Base-by-base conservation (phyloP, 2,888 invertebrate species). In the Spodoptera littoralis region DNA sequence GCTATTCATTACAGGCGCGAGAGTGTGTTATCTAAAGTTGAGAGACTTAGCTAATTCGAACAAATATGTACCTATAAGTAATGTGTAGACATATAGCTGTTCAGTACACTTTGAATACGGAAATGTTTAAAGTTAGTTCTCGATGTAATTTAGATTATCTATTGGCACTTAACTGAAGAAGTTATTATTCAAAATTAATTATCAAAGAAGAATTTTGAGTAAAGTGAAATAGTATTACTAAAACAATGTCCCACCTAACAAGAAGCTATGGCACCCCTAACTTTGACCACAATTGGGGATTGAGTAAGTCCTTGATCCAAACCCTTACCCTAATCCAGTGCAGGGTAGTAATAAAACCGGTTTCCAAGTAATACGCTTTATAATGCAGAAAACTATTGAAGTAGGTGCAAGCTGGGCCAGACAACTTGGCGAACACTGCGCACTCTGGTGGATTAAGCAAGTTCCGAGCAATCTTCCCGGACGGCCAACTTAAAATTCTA, bases 401-500 rank as follows among this genome's bases (percentile, higher is more conserved):
- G 70, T 66, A 66, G 65, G 60, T 66, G 75, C 77, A 72, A 56
- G 68, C 63, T 67, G 61, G 73, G 63, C 77, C 78, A 76, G 75
- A 72, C 73, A 70, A 77, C 72, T 78, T 76, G 79, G 73, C 73
- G 67, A 79, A 77, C 77, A 75, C 76, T 69, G 77, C 80, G 80
- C 84, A 84, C 86, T 84, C 82, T 70, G 78, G 75, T 81, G 89
- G 89, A 88, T 91, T 91, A 91, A 87, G 81, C 65, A 91, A 91
- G 88, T 91, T 87, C 82, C 83, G 77, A 70, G 74, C 82, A 85
- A 84, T 87, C 87, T 87, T 87, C 84, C 83, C 84, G 82, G 80
- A 82, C 85, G 81, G 82, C 81, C 67, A 90, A 92, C 89, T 91
- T 90, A 88, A 92, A 92, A 90, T 90, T 92, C 90, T 88, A 84